Evolutionary conservation across 1,140 invertebrate genomes (phyloP).

Genomic region (Adelges cooleyi): DNA sequence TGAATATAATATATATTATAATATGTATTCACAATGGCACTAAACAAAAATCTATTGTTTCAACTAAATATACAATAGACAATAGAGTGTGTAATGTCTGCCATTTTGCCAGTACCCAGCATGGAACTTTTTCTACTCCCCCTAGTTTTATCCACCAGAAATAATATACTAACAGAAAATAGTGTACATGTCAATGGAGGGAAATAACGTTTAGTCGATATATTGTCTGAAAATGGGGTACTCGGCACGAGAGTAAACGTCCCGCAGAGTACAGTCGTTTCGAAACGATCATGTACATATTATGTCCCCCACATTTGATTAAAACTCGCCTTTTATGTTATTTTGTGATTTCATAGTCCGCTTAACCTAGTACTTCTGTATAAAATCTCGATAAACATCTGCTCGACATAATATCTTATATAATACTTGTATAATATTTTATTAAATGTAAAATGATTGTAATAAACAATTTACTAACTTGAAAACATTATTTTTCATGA

Average conservation of each 20-base stretch:
- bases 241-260: conserved; percentile 20
- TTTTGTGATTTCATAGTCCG: conserved; percentile 28
- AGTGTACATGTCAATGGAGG: conserved; percentile 17
- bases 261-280: conserved; percentile 22
- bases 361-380: conserved; percentile 23
- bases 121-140: conserved; percentile 26
- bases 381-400: conserved; percentile 25
- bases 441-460: too few species aligned
- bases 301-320: conserved; percentile 24
- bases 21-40: conserved; percentile 3
- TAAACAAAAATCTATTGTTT: conserved; percentile 26
- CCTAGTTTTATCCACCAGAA: conserved; percentile 19
- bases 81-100: conserved; percentile 17
- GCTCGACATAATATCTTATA: not conserved
- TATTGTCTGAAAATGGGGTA: conserved; percentile 21
- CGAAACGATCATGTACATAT: conserved; percentile 9
- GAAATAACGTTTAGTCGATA: conserved; percentile 27
- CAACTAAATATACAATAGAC: conserved; percentile 14
- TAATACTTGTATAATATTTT: not conserved
- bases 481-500: too few species aligned
- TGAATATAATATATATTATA: too few species aligned
- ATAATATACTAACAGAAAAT: conserved; percentile 23
- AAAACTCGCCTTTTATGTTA: conserved; percentile 26
- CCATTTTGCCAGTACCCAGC: conserved; percentile 25
- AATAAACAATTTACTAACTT: too few species aligned